Base-by-base conservation (phyloP, 2,888 invertebrate species). In the Willowsia nigromaculata region DNA sequence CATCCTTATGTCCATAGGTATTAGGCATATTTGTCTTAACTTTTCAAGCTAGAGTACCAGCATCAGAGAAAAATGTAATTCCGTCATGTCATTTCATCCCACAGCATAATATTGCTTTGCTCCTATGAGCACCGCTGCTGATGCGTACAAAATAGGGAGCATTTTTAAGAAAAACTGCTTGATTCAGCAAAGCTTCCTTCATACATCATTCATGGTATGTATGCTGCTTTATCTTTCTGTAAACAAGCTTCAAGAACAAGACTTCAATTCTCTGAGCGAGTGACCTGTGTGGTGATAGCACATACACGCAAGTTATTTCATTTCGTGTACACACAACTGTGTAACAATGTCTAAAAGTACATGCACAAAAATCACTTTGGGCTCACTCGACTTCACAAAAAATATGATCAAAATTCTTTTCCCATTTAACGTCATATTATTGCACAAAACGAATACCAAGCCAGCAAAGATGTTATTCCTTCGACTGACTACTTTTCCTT, bases 161-260 rank as follows among this genome's bases (percentile, higher is more conserved):
- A 85, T 62, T 84, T 74, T 78, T 37, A 65, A 50, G 53, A 78
- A 62, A 53, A 85, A 65, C 65, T 78, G 33, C 65, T 65, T 37
- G 40, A 76, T 47, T 74, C 59, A 85, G 56, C 27, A 59, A 30
- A 83, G 68, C 68, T 84, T 56, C 85, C 59, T 85, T 78, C 33
- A 78, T 78, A 53, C 85, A 78, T 85, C 78, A 78, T 78, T 85
- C 65, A 78, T 37, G 15, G 43, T 47, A 47, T 22, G 65, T 65
- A 65, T 37, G 11, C 22, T 25, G 27, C 43, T 74, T 47, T 27
- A 74, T 47, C 53, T 37, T 59, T 76, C 71, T 56, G n/a, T 74
- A 53, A 74, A 74, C 27, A 74, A 47, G 43, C 74, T 25, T n/a
- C 30, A 47, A 62, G 56, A 56, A 50, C 68, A 83, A 83, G 68